Evolutionary conservation across 2,113 vertebrate species (phyloP).

Genomic region (Pavo muticus): DNA sequence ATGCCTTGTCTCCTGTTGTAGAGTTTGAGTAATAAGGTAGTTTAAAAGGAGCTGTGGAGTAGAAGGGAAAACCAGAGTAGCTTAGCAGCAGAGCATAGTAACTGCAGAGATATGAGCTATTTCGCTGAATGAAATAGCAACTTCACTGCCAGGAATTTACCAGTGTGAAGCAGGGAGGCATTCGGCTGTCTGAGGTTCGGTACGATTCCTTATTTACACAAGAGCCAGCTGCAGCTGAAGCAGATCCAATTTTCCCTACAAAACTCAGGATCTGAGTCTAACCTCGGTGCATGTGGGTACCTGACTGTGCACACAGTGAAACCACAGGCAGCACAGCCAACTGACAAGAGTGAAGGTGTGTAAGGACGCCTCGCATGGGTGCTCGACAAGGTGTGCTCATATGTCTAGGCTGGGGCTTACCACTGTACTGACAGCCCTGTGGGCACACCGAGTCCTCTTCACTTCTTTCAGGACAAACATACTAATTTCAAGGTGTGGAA

Average conservation of each 20-base stretch:
- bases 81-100: not conserved
- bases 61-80: not conserved
- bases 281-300: not conserved
- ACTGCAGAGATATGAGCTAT: not conserved
- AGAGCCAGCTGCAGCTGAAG: not conserved
- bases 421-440: not conserved
- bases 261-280: not conserved
- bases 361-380: accelerated
- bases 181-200: not conserved
- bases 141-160: not conserved
- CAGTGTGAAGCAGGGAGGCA: not conserved
- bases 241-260: not conserved
- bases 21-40: conserved; percentile 52
- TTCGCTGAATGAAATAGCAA: not conserved
- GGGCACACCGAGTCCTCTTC: not conserved
- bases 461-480: not conserved
- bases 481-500: not conserved
- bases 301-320: not conserved
- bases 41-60: conserved; percentile 16
- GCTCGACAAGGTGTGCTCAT: not conserved
- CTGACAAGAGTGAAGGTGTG: not conserved
- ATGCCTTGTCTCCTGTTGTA: conserved; percentile 20
- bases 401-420: not conserved
- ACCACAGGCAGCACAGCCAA: not conserved
- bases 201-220: not conserved